Base-by-base conservation (phyloP, 2,797 vertebrate genomes). In the Sebastes jordani region DNA sequence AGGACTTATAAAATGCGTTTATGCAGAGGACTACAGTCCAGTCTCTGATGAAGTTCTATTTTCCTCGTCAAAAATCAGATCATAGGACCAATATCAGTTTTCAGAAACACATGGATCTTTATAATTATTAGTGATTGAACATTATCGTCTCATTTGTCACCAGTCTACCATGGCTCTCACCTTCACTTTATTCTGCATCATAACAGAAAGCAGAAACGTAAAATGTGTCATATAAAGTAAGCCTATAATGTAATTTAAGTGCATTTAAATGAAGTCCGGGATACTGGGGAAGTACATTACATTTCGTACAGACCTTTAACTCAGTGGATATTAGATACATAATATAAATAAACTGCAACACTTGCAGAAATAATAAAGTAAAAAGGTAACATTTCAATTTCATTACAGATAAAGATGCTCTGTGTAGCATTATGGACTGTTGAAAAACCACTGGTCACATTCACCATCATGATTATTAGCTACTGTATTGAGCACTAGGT, bases 281-380 rank as follows among this genome's bases (percentile, higher is more conserved):
- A 16, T 61, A 9, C 4, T 18, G 2, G 7, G 11, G 30, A 3
- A 16, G 20, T 34, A 18, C 4, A 25, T 25, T 23, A 23, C 32
- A 38, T 11, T 4, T 4, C 7, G 7, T n/a, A 42, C 34, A 16
- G 64, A 5, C 5, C 22, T 22, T 76, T 32, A 32, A 2, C 20
- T 38, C 11, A 0, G 0, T 38, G 0, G 2, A 38, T 55, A 11
- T 18, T 5, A 7, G 4, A 14, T 9, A 30, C 0, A 60, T 7
- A 6, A 71, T 62, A n/a, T 8, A 13, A 1, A 20, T 34, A 2
- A 55, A 16, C 4, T 49, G 55, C 3, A 76, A 34, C 22, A 34
- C 64, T 23, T 23, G 11, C 38, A 46, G 10, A 14, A 32, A 61
- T 60, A 60, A 20, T 20, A 20, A 60, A 60, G 27, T 30, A 59